Conservation (phyloP, 2,113 vertebrate genomes). For the Alosa alosa region DNA sequence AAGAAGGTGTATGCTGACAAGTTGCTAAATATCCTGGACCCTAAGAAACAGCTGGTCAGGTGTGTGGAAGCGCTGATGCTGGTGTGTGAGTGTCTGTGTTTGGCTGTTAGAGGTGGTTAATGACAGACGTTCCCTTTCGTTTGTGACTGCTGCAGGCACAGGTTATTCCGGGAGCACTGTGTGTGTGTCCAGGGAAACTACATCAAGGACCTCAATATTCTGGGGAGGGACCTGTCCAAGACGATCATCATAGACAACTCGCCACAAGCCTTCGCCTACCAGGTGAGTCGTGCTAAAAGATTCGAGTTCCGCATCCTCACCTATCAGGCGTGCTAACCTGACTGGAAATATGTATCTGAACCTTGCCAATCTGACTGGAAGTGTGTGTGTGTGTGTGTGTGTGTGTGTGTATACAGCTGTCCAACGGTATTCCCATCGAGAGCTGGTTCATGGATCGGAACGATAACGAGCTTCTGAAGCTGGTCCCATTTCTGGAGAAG, state of each 20-base stretch:
- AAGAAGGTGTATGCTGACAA: constrained; percentile 99
- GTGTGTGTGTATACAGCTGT: constrained; percentile 75
- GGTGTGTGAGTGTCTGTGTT: constrained; percentile 45
- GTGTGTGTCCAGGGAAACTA: constrained; percentile 99
- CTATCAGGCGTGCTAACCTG: not conserved
- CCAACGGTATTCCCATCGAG: constrained; percentile 99
- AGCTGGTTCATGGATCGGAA: constrained; percentile 99
- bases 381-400: constrained; percentile 18
- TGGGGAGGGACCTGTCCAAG: constrained; percentile 98
- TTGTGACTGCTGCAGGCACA: constrained; percentile 76
- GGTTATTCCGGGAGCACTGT: constrained; percentile 98
- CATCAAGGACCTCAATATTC: constrained; percentile 98
- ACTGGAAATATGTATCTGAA: constrained; percentile 11
- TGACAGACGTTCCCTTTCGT: not conserved
- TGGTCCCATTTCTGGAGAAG: constrained; percentile 99
- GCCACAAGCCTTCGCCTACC: constrained; percentile 99
- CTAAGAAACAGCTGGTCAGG: constrained; percentile 98
- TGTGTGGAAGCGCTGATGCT: constrained; percentile 54
- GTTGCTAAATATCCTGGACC: constrained; percentile 97
- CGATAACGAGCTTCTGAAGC: constrained; percentile 96
- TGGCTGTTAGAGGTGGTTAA: not conserved
- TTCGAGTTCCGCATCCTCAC: not conserved
- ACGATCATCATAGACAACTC: constrained; percentile 99
- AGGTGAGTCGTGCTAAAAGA: constrained; percentile 73
- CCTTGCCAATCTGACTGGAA: constrained; percentile 7